phyloP scores from a whole-genome alignment of 2,888 invertebrate species.

The Strigamia maritima region DNA sequence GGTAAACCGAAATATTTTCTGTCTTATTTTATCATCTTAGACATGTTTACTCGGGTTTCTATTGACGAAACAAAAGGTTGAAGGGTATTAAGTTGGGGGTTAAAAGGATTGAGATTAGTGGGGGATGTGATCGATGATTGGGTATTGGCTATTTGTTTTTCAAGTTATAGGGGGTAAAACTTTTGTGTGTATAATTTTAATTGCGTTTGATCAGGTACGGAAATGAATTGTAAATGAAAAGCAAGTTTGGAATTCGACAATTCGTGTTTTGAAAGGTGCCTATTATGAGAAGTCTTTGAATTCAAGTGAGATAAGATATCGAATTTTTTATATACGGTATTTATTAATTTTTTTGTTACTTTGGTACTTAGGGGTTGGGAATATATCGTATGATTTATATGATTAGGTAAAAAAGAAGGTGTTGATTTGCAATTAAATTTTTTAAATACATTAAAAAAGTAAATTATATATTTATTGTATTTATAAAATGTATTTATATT shows the following conservation, averaged over 20 bases:
- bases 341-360: not conserved
- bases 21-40: not conserved
- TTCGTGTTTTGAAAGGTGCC: not conserved
- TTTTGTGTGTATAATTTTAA: not conserved
- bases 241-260: not conserved
- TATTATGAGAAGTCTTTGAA: conserved; percentile 3
- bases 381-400: not conserved
- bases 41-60: not conserved
- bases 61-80: not conserved
- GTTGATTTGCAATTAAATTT: no score
- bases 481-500: no score
- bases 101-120: not conserved
- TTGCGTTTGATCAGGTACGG: not conserved
- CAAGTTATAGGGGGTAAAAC: not conserved
- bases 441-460: no score
- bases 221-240: conserved; percentile 6
- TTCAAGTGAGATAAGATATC: not conserved
- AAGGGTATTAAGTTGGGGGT: not conserved
- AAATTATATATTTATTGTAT: no score
- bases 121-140: not conserved
- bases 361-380: not conserved
- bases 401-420: not conserved
- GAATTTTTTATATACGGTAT: not conserved
- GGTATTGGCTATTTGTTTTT: not conserved
- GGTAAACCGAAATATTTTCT: conserved; percentile 59